phyloP scores from a whole-genome alignment of 2,113 vertebrate genomes.

The Penelope pileata region DNA sequence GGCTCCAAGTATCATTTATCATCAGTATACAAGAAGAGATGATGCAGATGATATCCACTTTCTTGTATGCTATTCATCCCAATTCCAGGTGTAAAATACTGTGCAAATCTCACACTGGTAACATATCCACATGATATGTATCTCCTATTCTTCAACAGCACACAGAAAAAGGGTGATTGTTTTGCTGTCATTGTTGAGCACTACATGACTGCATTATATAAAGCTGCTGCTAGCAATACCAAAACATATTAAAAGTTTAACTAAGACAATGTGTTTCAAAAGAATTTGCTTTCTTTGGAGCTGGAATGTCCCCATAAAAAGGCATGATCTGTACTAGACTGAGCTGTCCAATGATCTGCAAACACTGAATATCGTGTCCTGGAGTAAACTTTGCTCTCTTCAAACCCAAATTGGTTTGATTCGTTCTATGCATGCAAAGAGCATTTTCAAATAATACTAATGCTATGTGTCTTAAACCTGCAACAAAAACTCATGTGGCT shows the following conservation, averaged over 20 bases:
- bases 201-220: conserved; percentile 53
- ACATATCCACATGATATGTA: neutral
- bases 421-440: conserved; percentile 29
- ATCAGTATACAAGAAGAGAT: neutral
- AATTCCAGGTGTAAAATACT: neutral
- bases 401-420: conserved; percentile 62
- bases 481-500: too few relatives aligned
- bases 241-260: conserved; percentile 77
- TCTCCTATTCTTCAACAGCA: conserved; percentile 28
- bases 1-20: neutral
- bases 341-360: conserved; percentile 55
- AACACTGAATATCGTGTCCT: conserved; percentile 45
- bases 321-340: conserved; percentile 63
- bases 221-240: conserved; percentile 69
- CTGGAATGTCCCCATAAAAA: conserved; percentile 81
- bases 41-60: neutral
- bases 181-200: conserved; percentile 4
- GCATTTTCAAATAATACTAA: conserved; percentile 11
- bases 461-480: conserved; percentile 15
- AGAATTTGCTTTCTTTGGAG: conserved; percentile 77
- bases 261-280: conserved; percentile 76
- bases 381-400: conserved; percentile 67
- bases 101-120: neutral
- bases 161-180: neutral
- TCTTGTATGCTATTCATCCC: neutral